Percentiles rank a stretch among this genome's conserved stretches.
Evolutionary conservation across 2,888 invertebrate species (phyloP).

Genomic region (Tetragonula carbonaria): DNA sequence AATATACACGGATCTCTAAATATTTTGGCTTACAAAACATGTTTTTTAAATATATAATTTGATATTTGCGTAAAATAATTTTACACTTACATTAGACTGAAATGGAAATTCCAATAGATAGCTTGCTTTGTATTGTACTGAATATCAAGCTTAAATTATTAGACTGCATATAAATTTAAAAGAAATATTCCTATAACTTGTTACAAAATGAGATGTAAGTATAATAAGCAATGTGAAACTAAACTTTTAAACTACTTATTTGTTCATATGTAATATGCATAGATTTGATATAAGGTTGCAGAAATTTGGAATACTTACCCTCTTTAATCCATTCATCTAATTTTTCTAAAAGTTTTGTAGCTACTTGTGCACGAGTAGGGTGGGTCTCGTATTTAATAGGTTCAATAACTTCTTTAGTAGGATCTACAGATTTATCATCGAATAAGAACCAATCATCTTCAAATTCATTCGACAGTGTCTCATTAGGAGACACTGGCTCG

Average conservation of each 20-base stretch:
- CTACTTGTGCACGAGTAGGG: constrained; percentile 85
- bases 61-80: background rate
- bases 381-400: constrained; percentile 77
- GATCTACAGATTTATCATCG: constrained; percentile 77
- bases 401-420: constrained; percentile 69
- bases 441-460: constrained; percentile 79
- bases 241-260: background rate
- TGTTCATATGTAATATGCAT: background rate
- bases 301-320: constrained; percentile 84
- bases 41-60: background rate
- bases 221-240: background rate
- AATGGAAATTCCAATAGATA: background rate
- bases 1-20: background rate
- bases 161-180: background rate
- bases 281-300: background rate
- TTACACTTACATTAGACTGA: background rate
- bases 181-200: background rate
- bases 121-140: too few relatives aligned
- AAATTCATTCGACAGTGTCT: constrained; percentile 80
- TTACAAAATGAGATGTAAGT: background rate
- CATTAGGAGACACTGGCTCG: constrained; percentile 85
- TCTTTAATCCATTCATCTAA: constrained; percentile 89
- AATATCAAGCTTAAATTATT: background rate
- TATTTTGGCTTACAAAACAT: background rate
- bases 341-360: constrained; percentile 88